Evolutionary conservation across 2,888 invertebrate species (phyloP).

Genomic region (Chrysodeixis includens): DNA sequence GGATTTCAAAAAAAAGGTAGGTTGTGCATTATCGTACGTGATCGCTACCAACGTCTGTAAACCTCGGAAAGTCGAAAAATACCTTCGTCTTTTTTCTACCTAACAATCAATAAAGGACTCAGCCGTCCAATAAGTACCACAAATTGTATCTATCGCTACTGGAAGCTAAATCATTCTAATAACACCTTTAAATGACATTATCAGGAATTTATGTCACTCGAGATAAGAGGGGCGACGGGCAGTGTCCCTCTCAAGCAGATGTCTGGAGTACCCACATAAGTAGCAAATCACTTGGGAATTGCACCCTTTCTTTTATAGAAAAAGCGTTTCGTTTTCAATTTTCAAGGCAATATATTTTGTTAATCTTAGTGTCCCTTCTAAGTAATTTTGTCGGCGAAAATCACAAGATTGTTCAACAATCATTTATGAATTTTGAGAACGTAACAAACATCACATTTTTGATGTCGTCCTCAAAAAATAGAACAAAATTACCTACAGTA

Average conservation of each 20-base stretch:
- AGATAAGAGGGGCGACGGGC: conserved; percentile 19
- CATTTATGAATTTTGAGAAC: too few species aligned
- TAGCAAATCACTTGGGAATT: neutral
- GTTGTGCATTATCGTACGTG: too few species aligned
- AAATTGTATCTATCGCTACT: conserved; percentile 21
- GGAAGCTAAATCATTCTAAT: conserved; percentile 25
- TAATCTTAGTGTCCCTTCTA: neutral
- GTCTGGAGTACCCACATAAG: conserved; percentile 1
- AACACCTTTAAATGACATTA: conserved; percentile 27
- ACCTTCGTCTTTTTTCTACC: neutral
- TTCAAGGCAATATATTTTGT: neutral
- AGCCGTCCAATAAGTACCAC: conserved; percentile 5
- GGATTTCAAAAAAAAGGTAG: too few species aligned
- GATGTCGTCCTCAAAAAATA: too few species aligned
- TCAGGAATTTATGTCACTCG: conserved; percentile 37
- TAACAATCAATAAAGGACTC: neutral
- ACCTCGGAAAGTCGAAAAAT: too few species aligned
- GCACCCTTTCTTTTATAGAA: neutral
- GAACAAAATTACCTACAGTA: too few species aligned
- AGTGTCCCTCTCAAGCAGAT: neutral
- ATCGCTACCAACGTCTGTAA: too few species aligned
- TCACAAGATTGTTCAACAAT: too few species aligned
- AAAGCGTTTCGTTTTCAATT: neutral
- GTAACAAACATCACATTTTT: too few species aligned
- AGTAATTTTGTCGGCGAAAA: too few species aligned